Evolutionary conservation across 2,797 vertebrate species (phyloP).

Genomic region (Nannoperca australis): DNA sequence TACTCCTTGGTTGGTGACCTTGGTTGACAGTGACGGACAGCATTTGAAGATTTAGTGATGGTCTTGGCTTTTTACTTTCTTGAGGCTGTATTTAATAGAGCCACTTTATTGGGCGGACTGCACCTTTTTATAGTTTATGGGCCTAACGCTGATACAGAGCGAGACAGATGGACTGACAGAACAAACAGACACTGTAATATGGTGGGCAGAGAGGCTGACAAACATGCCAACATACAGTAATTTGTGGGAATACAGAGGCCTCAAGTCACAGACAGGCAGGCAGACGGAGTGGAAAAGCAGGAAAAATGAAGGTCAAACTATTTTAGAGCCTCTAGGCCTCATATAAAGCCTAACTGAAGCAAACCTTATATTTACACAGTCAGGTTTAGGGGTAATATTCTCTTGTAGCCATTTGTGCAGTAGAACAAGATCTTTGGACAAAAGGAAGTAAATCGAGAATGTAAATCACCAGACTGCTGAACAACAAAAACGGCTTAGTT

Average conservation of each 20-base stretch:
- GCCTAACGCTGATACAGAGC: constrained; percentile 45
- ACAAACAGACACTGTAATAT: constrained; percentile 42
- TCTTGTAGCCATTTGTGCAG: neutral
- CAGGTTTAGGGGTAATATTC: constrained; percentile 5
- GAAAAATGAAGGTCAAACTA: constrained; percentile 13
- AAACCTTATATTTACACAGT: neutral
- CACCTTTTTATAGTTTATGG: constrained; percentile 69
- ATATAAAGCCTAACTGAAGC: constrained; percentile 1
- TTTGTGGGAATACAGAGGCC: constrained; percentile 7
- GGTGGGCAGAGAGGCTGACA: constrained; percentile 9
- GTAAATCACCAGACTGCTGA: constrained; percentile 13
- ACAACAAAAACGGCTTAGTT: constrained; percentile 23
- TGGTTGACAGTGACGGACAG: constrained; percentile 50
- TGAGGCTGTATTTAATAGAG: constrained; percentile 66
- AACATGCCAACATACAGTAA: constrained; percentile 11
- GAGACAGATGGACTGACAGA: constrained; percentile 52
- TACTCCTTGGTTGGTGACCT: constrained; percentile 57
- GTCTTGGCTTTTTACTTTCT: constrained; percentile 50
- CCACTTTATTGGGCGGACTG: constrained; percentile 65
- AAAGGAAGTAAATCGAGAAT: constrained; percentile 21
- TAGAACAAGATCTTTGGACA: neutral
- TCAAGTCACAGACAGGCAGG: constrained; percentile 6
- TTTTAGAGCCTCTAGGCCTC: neutral
- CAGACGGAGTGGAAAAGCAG: neutral
- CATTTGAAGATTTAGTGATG: constrained; percentile 74